Conservation (phyloP, 2,888 invertebrate genomes). For the Penaeus monodon region DNA sequence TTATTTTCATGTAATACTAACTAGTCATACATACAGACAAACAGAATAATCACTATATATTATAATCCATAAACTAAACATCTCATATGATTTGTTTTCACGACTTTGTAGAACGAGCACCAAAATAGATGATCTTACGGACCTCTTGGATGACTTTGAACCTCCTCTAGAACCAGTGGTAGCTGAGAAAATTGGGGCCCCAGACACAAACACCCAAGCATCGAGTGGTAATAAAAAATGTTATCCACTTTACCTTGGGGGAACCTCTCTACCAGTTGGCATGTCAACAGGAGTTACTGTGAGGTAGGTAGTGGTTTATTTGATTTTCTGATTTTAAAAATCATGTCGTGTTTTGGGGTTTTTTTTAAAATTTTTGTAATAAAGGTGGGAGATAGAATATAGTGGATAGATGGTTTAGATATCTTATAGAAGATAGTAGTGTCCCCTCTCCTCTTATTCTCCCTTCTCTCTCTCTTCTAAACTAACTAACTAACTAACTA, state of each 20-base stretch:
- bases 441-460: no score
- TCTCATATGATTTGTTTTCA: neutral
- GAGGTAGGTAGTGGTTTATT: constrained; percentile 19
- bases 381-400: no score
- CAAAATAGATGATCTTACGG: constrained; percentile 54
- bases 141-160: constrained; percentile 49
- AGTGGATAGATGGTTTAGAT: no score
- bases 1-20: no score
- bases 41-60: neutral
- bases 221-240: constrained; percentile 34
- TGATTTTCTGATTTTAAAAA: no score
- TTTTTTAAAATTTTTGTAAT: no score
- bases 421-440: no score
- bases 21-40: neutral
- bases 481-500: no score
- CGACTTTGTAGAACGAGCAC: neutral
- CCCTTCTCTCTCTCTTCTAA: no score
- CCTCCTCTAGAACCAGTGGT: neutral
- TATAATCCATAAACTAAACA: neutral
- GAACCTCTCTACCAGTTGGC: constrained; percentile 27
- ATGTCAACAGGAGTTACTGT: constrained; percentile 25
- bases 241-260: constrained; percentile 33
- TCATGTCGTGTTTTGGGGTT: no score
- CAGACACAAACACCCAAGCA: neutral
- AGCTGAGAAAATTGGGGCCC: neutral